Conservation (phyloP, 2,888 invertebrate species). For the Hydraecia micacea region DNA sequence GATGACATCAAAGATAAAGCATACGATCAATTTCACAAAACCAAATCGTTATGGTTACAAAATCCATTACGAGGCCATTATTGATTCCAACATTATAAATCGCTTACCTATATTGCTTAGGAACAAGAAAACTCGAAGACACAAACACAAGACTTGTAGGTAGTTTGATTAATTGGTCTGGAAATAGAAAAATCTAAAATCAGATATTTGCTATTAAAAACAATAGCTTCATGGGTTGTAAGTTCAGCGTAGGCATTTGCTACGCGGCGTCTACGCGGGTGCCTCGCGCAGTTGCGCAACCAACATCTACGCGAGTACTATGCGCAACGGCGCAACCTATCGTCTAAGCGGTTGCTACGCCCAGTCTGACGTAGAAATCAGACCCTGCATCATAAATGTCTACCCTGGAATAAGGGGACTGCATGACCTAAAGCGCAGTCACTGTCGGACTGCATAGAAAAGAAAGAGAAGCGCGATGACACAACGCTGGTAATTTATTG, state of each 20-base stretch:
- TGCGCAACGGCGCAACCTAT: not conserved
- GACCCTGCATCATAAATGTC: not conserved
- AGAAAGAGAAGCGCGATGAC: no score
- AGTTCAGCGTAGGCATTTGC: not conserved
- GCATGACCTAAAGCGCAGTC: no score
- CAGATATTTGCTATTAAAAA: not conserved
- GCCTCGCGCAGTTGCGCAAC: no score
- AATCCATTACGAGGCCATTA: not conserved
- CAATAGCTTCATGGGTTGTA: not conserved
- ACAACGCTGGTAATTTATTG: no score
- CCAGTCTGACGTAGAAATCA: no score
- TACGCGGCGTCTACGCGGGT: no score
- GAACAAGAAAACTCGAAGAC: not conserved
- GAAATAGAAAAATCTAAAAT: not conserved
- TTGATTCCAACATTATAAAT: not conserved
- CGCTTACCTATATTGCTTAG: no score
- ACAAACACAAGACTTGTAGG: not conserved
- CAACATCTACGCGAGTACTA: not conserved
- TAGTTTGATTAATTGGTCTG: not conserved
- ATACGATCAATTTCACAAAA: not conserved
- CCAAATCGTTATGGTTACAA: not conserved
- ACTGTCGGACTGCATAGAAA: no score
- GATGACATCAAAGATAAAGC: conserved; percentile 1
- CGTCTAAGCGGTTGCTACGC: not conserved
- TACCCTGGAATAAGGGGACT: no score